Base-by-base conservation (phyloP, 2,113 vertebrate species). In the Corvus cornix region DNA sequence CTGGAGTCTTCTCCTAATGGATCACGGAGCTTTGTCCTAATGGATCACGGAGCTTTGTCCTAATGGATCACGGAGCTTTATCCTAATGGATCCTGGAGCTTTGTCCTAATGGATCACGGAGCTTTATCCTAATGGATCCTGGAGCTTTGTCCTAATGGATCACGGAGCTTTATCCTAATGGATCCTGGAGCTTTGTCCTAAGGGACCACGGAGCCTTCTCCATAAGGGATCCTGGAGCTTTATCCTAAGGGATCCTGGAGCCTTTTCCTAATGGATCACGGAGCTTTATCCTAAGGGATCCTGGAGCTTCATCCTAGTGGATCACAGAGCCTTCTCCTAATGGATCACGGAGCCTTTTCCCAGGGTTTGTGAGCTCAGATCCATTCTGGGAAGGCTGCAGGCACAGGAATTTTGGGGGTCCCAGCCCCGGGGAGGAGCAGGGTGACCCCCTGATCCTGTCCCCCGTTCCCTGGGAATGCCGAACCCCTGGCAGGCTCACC, bases 391-490 rank as follows among this genome's bases (percentile, higher is more conserved):
- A 16, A 16, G 5, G 8, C 58, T 27, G 28, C 46, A 12, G 21
- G 28, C 3, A 0, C 58, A 12, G 58, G 12, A 60, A 6, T 4
- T 9, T 12, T 4, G 5, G 6, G 9, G 43, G 0, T 60, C 18
- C 21, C 56, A 24, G 7, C 56, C 44, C 43, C 20, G 3, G 27
- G 9, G 9, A 8, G 60, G 39, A 30, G 4, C 43, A 4, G 55
- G n/a, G 4, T 0, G 11, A 11, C 4, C 19, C 56, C 56, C n/a
- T 1, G 44, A 2, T 4, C 20, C 56, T 16, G 4, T 21, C 4
- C 27, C 46, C 51, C 5, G 3, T 27, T 73, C 70, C 70, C 52
- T 12, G 70, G 52, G 23, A 56, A 9, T 6, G 23, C 39, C 0
- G 37, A 39, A 8, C 2, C 17, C 37, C 22, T 4, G 14, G 19